Percentiles rank a stretch among this genome's conserved stretches.
phyloP scores from a whole-genome alignment of 2,113 vertebrate species.

The Lepidothrix coronata region DNA sequence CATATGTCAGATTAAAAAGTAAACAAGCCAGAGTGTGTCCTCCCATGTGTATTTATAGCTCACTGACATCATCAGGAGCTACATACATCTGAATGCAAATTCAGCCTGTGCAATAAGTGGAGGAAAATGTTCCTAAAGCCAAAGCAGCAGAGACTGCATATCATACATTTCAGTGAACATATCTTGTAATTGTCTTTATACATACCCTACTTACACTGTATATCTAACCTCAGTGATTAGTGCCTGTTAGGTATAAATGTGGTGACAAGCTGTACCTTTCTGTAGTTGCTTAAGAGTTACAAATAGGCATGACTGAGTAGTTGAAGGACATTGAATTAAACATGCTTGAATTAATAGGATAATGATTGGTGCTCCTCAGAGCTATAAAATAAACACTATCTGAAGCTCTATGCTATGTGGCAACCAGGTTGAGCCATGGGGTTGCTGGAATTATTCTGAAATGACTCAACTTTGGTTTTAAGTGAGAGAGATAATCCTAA shows the following conservation, averaged over 20 bases:
- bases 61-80: not conserved
- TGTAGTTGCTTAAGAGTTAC: slow-evolving; percentile 37
- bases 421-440: not conserved
- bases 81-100: not conserved
- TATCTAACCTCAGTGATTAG: slow-evolving; percentile 1
- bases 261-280: slow-evolving; percentile 50
- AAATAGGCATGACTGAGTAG: slow-evolving; percentile 30
- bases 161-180: not conserved
- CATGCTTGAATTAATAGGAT: slow-evolving; percentile 57
- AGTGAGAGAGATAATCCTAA: slow-evolving; percentile 55
- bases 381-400: slow-evolving; percentile 52
- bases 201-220: not conserved
- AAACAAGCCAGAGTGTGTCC: not conserved
- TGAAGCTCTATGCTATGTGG: slow-evolving; percentile 7
- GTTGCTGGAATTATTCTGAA: slow-evolving; percentile 48
- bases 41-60: slow-evolving; percentile 3
- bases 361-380: slow-evolving; percentile 47
- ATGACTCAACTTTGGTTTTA: slow-evolving; percentile 13
- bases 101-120: not conserved
- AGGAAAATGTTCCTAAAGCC: not conserved
- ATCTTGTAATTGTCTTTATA: not conserved
- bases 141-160: not conserved
- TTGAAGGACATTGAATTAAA: slow-evolving; percentile 54
- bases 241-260: not conserved
- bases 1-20: not conserved